Base-by-base conservation (phyloP, 1,140 invertebrate species). In the Agraylea sexmaculata region DNA sequence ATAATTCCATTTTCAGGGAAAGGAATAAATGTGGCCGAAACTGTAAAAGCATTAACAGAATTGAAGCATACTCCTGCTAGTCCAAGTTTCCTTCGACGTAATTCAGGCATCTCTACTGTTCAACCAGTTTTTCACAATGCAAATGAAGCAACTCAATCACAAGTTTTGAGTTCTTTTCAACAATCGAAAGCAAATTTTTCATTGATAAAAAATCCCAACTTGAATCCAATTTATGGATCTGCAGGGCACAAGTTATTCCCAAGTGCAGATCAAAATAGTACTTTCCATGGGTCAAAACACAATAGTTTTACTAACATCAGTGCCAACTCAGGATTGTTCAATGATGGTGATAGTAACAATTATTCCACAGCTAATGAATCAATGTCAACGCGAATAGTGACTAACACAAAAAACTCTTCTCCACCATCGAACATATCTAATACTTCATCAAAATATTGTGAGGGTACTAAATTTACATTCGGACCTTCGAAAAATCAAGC, bases 1-100 rank as follows among this genome's bases (percentile, higher is more conserved):
- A n/a, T n/a, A n/a, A n/a, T n/a, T 39, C 19, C 10, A 16, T 32
- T 45, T 35, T 42, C 36, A 39, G 22, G 40, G 2, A 49, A 47
- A 42, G 46, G 51, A 13, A 65, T 63, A 33, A 82, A 78, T 53
- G 86, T 90, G n/a, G 84, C 84, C 2, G 85, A 89, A 59, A 86
- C 85, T 1, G 83, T 90, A 8, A 82, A 84, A 55, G 84, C 81
- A 15, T 58, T 90, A 39, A 87, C 84, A 0, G 84, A 87, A 55
- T 59, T 87, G 42, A 82, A 83, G 51, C 86, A 89, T 57, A 85
- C 81, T 48, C 86, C 87, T 1, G 82, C 84, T 1, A 88, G 84
- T 53, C 87, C 87, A 1, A 80, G 78, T 37, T 68, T 82, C 2
- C 63, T 87, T 11, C 71, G 85, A 4, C 72, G 80, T 18, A 71